A percentile compares a stretch with the other conserved stretches of the same genome.
Conservation (phyloP, 92 coral and sea anemone genomes). For the Zoanthus solanderi region DNA sequence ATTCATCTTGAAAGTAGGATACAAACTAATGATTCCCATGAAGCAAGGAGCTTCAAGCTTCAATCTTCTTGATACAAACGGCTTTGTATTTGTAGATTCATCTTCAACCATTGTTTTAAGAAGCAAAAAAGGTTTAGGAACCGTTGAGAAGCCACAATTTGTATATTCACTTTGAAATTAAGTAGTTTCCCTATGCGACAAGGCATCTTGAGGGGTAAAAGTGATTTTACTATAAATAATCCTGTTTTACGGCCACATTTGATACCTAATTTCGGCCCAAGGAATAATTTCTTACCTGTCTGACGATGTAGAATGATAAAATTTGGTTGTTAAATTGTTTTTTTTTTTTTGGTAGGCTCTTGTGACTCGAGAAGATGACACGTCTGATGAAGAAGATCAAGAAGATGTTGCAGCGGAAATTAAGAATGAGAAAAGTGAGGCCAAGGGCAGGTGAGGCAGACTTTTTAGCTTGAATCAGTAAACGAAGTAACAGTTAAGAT, state of each 20-base stretch:
- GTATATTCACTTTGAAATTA: too few species aligned
- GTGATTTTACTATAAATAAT: too few species aligned
- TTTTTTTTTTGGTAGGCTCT: conserved; percentile 63
- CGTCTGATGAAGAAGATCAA: conserved; percentile 87
- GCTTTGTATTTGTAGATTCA: background rate
- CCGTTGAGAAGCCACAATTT: too few species aligned
- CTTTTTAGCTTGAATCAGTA: background rate
- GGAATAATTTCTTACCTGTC: background rate
- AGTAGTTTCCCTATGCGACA: too few species aligned
- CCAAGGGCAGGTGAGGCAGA: conserved; percentile 48
- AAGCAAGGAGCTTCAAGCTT: background rate
- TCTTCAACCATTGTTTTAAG: background rate
- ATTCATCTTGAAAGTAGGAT: conserved; percentile 72
- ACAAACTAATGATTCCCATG: background rate
- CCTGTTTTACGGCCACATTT: too few species aligned
- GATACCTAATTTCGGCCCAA: too few species aligned
- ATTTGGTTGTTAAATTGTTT: background rate
- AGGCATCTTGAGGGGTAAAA: too few species aligned
- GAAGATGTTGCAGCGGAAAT: conserved; percentile 65
- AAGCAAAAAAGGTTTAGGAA: too few species aligned
- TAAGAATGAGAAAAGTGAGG: conserved; percentile 58
- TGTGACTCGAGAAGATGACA: conserved; percentile 93
- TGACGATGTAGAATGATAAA: background rate
- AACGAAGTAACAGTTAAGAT: background rate
- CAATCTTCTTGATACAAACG: background rate